Percentiles rank a stretch among this genome's conserved stretches.
Conservation (phyloP, 2,797 vertebrate genomes). For the Tenualosa thibaudeaui region DNA sequence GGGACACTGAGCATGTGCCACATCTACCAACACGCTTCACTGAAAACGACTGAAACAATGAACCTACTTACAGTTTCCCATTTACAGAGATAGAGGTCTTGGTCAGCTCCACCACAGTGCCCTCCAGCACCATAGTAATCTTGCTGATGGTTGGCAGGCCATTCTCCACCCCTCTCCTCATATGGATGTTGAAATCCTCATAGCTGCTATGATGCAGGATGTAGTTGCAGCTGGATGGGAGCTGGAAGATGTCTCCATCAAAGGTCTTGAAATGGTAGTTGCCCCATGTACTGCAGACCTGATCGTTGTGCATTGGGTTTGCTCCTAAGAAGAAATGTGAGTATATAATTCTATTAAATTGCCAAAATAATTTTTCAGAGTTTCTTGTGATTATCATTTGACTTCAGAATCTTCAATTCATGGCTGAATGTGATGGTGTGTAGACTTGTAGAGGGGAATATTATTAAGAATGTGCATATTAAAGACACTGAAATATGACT, state of each 20-base stretch:
- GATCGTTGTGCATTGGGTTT: constrained; percentile 73
- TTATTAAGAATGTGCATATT: no score
- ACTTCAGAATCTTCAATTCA: neutral
- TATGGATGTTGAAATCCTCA: constrained; percentile 83
- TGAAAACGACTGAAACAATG: neutral
- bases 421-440: no score
- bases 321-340: constrained; percentile 52
- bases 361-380: no score
- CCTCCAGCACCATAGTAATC: constrained; percentile 79
- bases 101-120: constrained; percentile 75
- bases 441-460: no score
- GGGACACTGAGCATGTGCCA: neutral
- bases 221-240: constrained; percentile 80
- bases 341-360: no score
- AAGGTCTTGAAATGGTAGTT: constrained; percentile 85
- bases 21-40: neutral
- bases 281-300: constrained; percentile 85
- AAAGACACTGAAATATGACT: no score
- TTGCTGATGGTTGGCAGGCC: constrained; percentile 60
- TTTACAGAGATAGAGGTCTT: constrained; percentile 63
- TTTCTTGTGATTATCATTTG: neutral
- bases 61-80: constrained; percentile 68
- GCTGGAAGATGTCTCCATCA: constrained; percentile 80
- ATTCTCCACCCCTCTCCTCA: constrained; percentile 65
- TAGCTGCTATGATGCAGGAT: constrained; percentile 69